A percentile compares a stretch with the other conserved stretches of the same genome.
Evolutionary conservation across 2,797 vertebrate genomes (phyloP).

Genomic region (Lagorchestes hirsutus): DNA sequence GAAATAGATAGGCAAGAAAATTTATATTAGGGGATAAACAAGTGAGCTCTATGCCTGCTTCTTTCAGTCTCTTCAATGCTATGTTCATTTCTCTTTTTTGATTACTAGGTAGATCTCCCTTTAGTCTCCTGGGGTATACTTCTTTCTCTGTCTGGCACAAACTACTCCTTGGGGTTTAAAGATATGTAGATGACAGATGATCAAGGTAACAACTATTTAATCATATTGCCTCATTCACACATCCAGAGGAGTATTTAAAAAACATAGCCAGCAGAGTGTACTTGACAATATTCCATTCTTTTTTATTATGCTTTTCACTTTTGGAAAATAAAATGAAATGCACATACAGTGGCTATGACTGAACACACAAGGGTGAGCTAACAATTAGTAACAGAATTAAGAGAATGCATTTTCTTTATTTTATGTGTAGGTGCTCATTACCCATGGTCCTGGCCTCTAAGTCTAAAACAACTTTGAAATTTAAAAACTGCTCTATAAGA

Average conservation of each 20-base stretch:
- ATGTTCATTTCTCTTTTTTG: slow-evolving; percentile 83
- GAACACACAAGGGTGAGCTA: slow-evolving; percentile 27
- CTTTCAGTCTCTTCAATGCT: slow-evolving; percentile 78
- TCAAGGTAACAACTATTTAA: slow-evolving; percentile 76
- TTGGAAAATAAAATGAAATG: slow-evolving; percentile 71
- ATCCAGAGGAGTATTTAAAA: slow-evolving; percentile 83
- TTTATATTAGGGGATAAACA: slow-evolving; percentile 84
- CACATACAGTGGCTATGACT: slow-evolving; percentile 29
- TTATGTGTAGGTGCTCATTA: slow-evolving; percentile 53
- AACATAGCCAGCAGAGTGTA: slow-evolving; percentile 80
- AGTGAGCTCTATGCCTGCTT: slow-evolving; percentile 84
- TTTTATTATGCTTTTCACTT: slow-evolving; percentile 74
- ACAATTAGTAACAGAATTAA: not conserved
- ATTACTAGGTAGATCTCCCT: slow-evolving; percentile 83
- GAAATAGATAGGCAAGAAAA: slow-evolving; percentile 80
- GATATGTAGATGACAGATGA: slow-evolving; percentile 84
- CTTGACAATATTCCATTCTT: slow-evolving; percentile 81
- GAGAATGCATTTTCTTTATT: slow-evolving; percentile 26
- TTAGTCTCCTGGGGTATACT: slow-evolving; percentile 84
- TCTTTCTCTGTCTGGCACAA: slow-evolving; percentile 80
- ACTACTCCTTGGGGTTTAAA: slow-evolving; percentile 83
- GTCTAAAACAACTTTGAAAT: slow-evolving; percentile 43
- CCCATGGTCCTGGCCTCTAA: slow-evolving; percentile 49
- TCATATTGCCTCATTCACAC: slow-evolving; percentile 79
- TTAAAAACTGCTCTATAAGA: not conserved